Evolutionary conservation across 2,113 vertebrate species (phyloP).

Genomic region (Otocyon megalotis): DNA sequence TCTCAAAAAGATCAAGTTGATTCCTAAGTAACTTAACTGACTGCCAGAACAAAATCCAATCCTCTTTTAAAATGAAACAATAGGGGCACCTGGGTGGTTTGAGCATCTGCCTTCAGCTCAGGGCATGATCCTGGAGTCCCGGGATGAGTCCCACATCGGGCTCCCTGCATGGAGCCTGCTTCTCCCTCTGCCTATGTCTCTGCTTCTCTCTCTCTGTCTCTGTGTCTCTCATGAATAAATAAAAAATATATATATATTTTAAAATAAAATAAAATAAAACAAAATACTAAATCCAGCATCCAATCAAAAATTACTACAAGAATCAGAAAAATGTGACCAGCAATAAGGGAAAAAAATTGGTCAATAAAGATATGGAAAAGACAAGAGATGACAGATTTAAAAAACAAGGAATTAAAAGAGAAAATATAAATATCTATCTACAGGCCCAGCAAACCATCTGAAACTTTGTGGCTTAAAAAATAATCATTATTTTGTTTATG

Average conservation of each 20-base stretch:
- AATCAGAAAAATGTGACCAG: conserved; percentile 10
- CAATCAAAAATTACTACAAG: not conserved
- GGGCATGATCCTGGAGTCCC: no score
- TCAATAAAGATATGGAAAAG: not conserved
- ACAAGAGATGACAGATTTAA: not conserved
- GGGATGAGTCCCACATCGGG: no score
- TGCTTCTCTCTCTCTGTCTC: no score
- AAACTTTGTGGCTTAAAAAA: not conserved
- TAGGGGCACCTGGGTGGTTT: no score
- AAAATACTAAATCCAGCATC: not conserved
- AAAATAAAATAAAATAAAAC: not conserved
- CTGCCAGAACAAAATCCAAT: conserved; percentile 1
- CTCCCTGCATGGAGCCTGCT: no score
- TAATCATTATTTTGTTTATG: not conserved
- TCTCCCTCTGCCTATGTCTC: no score
- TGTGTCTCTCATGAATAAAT: no score
- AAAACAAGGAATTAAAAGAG: not conserved
- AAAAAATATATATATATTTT: no score
- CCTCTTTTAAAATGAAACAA: not conserved
- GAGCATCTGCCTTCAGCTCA: no score
- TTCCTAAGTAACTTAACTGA: not conserved
- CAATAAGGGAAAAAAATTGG: not conserved
- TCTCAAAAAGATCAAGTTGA: not conserved
- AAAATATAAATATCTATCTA: not conserved
- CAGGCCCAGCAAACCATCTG: not conserved